These are phyloP conservation scores for Penaeus vannamei DNA, from an alignment of 1,140 invertebrate species.

Conservation along the genomic window DNA sequence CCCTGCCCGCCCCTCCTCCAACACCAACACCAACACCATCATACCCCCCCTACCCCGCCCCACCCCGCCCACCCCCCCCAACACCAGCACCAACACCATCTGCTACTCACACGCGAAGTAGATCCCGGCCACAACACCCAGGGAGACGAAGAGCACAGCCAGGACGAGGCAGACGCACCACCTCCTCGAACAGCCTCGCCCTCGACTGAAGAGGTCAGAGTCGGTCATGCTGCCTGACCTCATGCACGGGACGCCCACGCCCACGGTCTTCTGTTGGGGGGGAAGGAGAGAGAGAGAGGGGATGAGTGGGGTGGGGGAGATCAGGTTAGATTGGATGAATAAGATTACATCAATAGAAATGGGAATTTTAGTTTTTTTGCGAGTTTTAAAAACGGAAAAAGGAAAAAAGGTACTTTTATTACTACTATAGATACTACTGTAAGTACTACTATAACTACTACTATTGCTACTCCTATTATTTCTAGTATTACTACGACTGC, in stretches of 20 bases:
- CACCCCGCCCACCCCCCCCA: too few relatives aligned
- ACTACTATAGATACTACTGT: too few relatives aligned
- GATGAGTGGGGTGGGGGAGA: neutral
- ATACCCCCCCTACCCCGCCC: too few relatives aligned
- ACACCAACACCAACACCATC: too few relatives aligned
- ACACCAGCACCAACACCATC: neutral
- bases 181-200: slow-evolving; percentile 65
- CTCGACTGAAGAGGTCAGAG: slow-evolving; percentile 60
- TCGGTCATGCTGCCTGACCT: slow-evolving; percentile 65
- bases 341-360: neutral
- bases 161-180: slow-evolving; percentile 86
- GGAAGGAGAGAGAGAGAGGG: neutral
- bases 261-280: slow-evolving; percentile 59
- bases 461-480: too few relatives aligned
- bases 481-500: too few relatives aligned
- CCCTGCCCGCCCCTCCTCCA: too few relatives aligned
- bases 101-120: slow-evolving; percentile 88
- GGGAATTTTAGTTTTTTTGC: too few relatives aligned
- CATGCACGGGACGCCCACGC: slow-evolving; percentile 65
- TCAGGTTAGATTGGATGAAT: neutral
- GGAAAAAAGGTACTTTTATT: too few relatives aligned
- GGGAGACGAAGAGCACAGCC: slow-evolving; percentile 83
- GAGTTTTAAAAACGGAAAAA: too few relatives aligned
- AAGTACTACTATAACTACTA: too few relatives aligned
- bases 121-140: slow-evolving; percentile 85